phyloP scores from a whole-genome alignment of 2,797 vertebrate genomes.

The Psittacula echo region DNA sequence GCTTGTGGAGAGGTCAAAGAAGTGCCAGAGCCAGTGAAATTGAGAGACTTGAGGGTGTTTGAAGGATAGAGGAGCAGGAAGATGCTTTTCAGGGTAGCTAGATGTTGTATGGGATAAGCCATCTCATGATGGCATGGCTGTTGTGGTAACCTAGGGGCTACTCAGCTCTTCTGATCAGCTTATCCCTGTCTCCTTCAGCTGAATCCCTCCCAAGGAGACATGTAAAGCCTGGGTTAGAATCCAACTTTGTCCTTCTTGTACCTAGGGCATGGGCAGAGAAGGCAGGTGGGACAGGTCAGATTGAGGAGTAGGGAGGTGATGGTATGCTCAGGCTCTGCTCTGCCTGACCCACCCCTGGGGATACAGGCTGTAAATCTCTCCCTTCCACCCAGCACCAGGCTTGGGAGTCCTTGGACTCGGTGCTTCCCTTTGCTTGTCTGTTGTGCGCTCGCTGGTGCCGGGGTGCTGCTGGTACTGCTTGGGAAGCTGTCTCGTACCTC shows the following conservation, averaged over 20 bases:
- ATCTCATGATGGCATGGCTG: not conserved
- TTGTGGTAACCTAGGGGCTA: not conserved
- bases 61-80: not conserved
- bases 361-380: not conserved
- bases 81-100: not conserved
- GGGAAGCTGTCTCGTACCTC: not conserved
- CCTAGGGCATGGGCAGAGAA: too few species aligned
- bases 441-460: accelerated
- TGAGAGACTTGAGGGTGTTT: not conserved
- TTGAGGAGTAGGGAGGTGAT: not conserved
- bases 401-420: accelerated
- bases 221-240: not conserved
- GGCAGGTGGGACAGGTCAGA: not conserved
- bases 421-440: not conserved
- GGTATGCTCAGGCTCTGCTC: accelerated
- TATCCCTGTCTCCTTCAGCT: not conserved
- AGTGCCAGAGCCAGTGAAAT: not conserved
- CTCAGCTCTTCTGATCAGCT: not conserved
- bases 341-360: not conserved
- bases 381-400: not conserved
- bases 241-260: not conserved
- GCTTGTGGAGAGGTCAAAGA: not conserved
- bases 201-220: not conserved
- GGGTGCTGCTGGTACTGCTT: not conserved
- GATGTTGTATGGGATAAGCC: not conserved